Base-by-base conservation (phyloP, 2,888 invertebrate genomes). In the Gastrophysa polygoni region DNA sequence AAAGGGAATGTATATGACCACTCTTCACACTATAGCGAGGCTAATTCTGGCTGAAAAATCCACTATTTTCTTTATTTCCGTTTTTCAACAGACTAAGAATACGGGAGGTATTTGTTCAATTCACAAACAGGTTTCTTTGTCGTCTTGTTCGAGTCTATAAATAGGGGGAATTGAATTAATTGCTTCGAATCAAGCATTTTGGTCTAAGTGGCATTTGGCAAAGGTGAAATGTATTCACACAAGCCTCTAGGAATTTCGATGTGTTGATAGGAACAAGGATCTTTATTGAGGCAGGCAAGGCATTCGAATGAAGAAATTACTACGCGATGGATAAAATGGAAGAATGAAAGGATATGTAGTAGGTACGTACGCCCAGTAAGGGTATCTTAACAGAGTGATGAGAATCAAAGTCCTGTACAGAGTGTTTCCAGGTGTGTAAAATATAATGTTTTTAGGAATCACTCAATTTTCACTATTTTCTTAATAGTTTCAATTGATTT, bases 131-230 rank as follows among this genome's bases (percentile, higher is more conserved):
- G 38, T 43, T 54, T 28, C 54, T 54, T 54, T 54, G 54, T 54
- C 24, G 43, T 44, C 54, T 54, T 44, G 16, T 54, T 54, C 54
- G 43, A 10, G 14, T 8, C 46, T 18, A 46, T 24, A 54, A 54
- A 54, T 54, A 54, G 38, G 16, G 43, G 43, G 43, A 24, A 54
- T 54, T 43, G 54, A 43, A 54, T 54, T 54, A 54, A 54, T 54
- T 54, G 24, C 54, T 43, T 38, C 20, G 18, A 43, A 54, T 54
- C 38, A 54, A 18, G 21, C 28, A 54, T 54, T 8, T 32, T 43
- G 16, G 24, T 21, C 54, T 24, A 43, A 43, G 54, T 54, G 24
- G 17, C 54, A 43, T 54, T 54, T 54, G 24, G 43, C 14, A 24
- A 43, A 54, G 18, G 43, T 21, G 43, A 43, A 54, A 54, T 54